Percentiles rank a stretch among this genome's conserved stretches.
Conservation (phyloP, 2,888 invertebrate species). For the Rutpela maculata region DNA sequence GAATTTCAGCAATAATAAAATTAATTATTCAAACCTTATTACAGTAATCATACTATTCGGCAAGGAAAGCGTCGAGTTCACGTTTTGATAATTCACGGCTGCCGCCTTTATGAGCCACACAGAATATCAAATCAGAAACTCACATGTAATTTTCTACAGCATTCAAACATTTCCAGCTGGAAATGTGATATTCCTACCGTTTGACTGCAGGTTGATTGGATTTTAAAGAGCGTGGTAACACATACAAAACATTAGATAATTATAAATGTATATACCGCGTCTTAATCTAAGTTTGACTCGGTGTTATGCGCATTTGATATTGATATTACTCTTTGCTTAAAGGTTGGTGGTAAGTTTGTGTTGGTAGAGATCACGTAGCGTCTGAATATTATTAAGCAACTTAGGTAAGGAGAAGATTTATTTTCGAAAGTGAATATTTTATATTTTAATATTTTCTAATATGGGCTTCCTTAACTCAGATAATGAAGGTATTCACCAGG, state of each 20-base stretch:
- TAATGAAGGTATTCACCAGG: too few relatives aligned
- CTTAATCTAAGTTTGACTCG: background rate
- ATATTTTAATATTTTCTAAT: too few relatives aligned
- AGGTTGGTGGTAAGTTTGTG: background rate
- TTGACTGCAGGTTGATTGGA: background rate
- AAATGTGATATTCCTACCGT: slow-evolving; percentile 5
- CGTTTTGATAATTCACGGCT: slow-evolving; percentile 22
- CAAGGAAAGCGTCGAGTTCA: slow-evolving; percentile 3
- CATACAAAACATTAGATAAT: background rate
- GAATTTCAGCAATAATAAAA: slow-evolving; percentile 32
- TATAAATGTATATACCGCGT: background rate
- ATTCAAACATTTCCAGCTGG: slow-evolving; percentile 14
- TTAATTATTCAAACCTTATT: slow-evolving; percentile 38
- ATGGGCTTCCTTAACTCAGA: too few relatives aligned
- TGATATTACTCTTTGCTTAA: background rate
- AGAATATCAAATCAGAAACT: slow-evolving; percentile 29
- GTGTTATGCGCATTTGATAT: background rate
- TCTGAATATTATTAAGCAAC: too few relatives aligned
- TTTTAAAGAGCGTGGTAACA: background rate
- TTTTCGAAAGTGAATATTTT: too few relatives aligned
- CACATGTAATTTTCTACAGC: slow-evolving; percentile 29
- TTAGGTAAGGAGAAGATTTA: too few relatives aligned
- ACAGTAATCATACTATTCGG: slow-evolving; percentile 8
- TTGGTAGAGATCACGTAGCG: too few relatives aligned
- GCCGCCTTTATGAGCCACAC: background rate